These are phyloP conservation scores for Eira barbara DNA, from an alignment of 2,113 vertebrate genomes.

Conservation along the genomic window DNA sequence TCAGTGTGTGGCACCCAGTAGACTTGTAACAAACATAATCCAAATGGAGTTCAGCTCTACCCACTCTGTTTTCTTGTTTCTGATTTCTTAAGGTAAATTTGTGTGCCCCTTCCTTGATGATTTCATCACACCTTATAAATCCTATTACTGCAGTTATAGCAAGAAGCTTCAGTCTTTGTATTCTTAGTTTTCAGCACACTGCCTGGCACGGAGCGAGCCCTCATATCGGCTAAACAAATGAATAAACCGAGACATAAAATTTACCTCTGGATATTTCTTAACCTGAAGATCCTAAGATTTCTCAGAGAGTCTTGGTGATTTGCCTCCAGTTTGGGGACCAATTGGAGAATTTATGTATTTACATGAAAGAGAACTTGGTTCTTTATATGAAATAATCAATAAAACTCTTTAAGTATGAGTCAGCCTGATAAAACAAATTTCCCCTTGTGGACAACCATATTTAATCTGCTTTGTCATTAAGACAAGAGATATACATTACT, in stretches of 20 bases:
- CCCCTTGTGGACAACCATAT: background rate
- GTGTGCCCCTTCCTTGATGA: background rate
- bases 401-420: background rate
- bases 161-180: background rate
- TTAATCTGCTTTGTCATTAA: background rate
- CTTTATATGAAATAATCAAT: background rate
- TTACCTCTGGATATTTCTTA: background rate
- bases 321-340: background rate
- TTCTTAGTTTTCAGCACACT: background rate
- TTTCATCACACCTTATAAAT: background rate
- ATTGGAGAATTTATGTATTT: background rate
- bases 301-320: background rate
- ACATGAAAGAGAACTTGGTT: background rate
- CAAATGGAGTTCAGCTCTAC: background rate
- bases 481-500: background rate
- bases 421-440: background rate
- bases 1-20: background rate
- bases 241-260: background rate
- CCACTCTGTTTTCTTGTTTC: background rate
- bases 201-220: background rate
- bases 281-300: background rate
- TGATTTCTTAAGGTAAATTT: background rate
- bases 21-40: background rate
- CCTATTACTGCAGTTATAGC: background rate
- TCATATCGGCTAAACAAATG: background rate